A percentile compares a stretch with the other conserved stretches of the same genome.
phyloP scores from a whole-genome alignment of 2,113 vertebrate genomes.

The Cnemophilus loriae region DNA sequence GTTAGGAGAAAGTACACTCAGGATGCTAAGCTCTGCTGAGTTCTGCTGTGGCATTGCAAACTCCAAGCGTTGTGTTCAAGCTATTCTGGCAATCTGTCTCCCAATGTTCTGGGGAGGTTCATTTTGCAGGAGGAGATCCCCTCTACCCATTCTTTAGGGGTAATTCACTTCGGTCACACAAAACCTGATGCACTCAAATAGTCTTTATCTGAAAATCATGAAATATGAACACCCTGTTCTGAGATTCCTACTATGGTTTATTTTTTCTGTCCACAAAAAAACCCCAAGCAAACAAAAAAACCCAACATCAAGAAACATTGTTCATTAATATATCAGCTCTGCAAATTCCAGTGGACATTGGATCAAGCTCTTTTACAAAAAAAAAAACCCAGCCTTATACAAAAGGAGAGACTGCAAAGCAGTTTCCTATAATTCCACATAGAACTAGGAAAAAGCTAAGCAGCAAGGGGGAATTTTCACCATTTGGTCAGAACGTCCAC shows the following conservation, averaged over 20 bases:
- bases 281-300: not conserved
- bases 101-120: not conserved
- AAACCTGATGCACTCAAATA: not conserved
- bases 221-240: not conserved
- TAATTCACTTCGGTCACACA: not conserved
- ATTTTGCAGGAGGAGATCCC: not conserved
- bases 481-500: not conserved
- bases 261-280: not conserved
- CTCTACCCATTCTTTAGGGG: not conserved
- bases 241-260: not conserved
- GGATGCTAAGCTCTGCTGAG: not conserved
- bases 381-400: not conserved
- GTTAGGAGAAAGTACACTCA: not conserved
- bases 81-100: not conserved
- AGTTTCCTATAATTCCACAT: not conserved
- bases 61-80: not conserved
- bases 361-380: not conserved
- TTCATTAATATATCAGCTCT: not conserved
- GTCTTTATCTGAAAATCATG: not conserved
- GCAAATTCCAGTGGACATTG: not conserved
- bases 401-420: not conserved
- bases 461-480: not conserved
- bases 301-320: not conserved
- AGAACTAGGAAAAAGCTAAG: not conserved
- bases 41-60: not conserved